Evolutionary conservation across 35 echinoderm and acorn worm genomes (phyloP).

Genomic region (Lytechinus variegatus): DNA sequence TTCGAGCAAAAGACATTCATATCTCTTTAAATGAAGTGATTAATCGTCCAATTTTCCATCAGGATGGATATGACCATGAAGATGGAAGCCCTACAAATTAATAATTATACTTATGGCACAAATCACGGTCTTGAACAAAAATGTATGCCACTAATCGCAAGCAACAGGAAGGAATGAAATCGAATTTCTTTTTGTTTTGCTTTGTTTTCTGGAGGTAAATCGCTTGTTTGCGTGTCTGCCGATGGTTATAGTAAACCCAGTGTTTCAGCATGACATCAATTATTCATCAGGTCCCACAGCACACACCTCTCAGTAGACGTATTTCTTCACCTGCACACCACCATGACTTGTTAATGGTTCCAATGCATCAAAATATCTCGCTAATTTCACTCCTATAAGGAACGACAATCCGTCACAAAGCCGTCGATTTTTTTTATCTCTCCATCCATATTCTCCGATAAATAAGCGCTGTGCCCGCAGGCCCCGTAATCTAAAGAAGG

Average conservation of each 20-base stretch:
- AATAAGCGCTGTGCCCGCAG: neutral
- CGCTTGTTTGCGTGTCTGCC: neutral
- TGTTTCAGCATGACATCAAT: neutral
- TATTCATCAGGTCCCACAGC: neutral
- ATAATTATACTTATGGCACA: neutral
- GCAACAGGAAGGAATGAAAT: neutral
- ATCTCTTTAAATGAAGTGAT: neutral
- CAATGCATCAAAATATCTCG: constrained; percentile 3
- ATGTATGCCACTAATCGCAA: neutral
- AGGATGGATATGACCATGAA: neutral
- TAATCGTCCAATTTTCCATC: neutral
- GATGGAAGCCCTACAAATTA: too few relatives aligned
- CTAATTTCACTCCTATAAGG: neutral
- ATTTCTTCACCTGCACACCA: neutral
- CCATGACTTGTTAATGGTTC: neutral
- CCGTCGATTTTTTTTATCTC: neutral
- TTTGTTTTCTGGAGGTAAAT: neutral
- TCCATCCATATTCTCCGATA: neutral
- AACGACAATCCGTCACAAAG: neutral
- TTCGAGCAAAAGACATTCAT: too few relatives aligned
- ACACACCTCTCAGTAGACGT: neutral
- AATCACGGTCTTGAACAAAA: neutral
- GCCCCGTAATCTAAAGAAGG: neutral
- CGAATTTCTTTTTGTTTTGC: neutral
- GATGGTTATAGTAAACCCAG: neutral